phyloP scores from a whole-genome alignment of 1,140 invertebrate genomes.

The Dinoponera quadriceps region DNA sequence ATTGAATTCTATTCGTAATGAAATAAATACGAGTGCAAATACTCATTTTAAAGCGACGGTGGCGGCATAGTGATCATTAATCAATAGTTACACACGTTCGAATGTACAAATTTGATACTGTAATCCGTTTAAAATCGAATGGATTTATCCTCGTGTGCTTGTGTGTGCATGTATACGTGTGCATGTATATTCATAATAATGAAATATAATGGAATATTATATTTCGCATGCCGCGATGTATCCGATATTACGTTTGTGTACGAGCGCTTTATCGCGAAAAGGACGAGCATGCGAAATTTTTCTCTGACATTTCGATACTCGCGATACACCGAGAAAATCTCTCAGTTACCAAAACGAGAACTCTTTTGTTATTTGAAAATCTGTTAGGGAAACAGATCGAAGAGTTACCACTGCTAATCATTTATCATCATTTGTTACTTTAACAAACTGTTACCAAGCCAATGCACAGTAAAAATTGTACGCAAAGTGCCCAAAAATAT shows the following conservation, averaged over 20 bases:
- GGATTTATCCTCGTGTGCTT: not conserved
- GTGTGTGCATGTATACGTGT: not conserved
- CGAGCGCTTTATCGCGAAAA: not conserved
- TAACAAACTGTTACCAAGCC: too few relatives aligned
- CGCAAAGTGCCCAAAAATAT: too few relatives aligned
- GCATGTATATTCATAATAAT: too few relatives aligned
- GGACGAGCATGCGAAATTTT: not conserved
- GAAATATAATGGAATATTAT: slow-evolving; percentile 10
- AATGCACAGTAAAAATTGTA: too few relatives aligned
- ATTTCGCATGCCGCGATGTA: not conserved
- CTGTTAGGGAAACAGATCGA: too few relatives aligned
- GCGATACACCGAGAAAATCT: not conserved
- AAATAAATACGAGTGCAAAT: slow-evolving; percentile 34
- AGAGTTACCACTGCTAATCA: too few relatives aligned
- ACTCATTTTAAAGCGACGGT: not conserved
- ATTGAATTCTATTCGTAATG: slow-evolving; percentile 11
- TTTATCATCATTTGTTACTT: too few relatives aligned
- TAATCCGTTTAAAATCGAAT: slow-evolving; percentile 26
- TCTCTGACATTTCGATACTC: not conserved
- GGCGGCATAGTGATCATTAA: slow-evolving; percentile 15
- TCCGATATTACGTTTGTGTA: slow-evolving; percentile 11
- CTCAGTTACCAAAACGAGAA: too few relatives aligned
- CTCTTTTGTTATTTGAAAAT: too few relatives aligned
- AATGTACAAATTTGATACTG: slow-evolving; percentile 26
- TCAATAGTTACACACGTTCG: slow-evolving; percentile 10